phyloP scores from a whole-genome alignment of 2,888 invertebrate species.

The Stegana nigrithorax region DNA sequence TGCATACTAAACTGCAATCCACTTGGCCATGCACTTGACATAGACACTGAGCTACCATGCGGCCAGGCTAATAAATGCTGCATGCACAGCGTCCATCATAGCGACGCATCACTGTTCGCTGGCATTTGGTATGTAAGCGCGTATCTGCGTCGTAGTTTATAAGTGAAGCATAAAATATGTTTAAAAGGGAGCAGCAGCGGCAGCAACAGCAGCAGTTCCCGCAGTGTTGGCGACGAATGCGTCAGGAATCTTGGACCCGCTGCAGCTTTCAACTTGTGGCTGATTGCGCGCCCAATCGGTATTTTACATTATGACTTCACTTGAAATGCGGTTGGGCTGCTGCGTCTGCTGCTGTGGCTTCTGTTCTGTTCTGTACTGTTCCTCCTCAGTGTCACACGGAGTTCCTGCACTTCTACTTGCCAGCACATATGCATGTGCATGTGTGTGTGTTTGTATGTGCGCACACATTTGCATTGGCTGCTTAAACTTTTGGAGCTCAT shows the following conservation, averaged over 20 bases:
- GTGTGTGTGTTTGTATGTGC: background rate
- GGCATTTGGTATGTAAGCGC: no score
- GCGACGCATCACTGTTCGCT: no score
- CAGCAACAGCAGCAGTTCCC: no score
- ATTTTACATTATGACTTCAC: slow-evolving; percentile 10
- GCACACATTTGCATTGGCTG: no score
- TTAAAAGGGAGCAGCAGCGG: slow-evolving; percentile 41
- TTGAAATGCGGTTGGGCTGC: slow-evolving; percentile 7
- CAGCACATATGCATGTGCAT: background rate
- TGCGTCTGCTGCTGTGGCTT: slow-evolving; percentile 16
- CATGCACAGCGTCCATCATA: no score
- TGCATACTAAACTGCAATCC: slow-evolving; percentile 52
- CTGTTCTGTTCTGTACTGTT: slow-evolving; percentile 1
- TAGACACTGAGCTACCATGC: no score
- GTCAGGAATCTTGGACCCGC: no score
- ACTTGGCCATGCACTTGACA: no score
- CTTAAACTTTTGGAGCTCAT: slow-evolving; percentile 8
- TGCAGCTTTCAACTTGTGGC: no score
- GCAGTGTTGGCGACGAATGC: background rate
- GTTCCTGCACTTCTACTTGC: background rate
- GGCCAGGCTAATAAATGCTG: no score
- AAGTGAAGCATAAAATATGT: slow-evolving; percentile 57
- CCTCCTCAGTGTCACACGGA: background rate
- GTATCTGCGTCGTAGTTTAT: slow-evolving; percentile 20
- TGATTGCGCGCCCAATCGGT: slow-evolving; percentile 7